These are phyloP conservation scores for Panonychus citri DNA, from an alignment of 1,140 invertebrate species.

Conservation along the genomic window DNA sequence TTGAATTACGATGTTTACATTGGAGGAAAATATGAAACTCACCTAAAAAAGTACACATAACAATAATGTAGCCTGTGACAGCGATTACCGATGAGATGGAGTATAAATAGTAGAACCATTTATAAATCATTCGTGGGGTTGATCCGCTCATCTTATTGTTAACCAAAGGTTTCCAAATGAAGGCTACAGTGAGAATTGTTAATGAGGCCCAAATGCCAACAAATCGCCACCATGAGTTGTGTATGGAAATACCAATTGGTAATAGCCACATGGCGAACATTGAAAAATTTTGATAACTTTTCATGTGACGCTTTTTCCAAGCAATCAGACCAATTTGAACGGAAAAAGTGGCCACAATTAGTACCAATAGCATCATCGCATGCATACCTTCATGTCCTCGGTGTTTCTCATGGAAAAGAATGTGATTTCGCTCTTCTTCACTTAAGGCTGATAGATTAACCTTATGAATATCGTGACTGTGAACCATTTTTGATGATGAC, in stretches of 20 bases:
- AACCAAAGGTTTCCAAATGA: conserved; percentile 9
- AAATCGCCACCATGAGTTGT: conserved; percentile 74
- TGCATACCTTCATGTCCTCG: conserved; percentile 8
- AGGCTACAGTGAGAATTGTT: conserved; percentile 42
- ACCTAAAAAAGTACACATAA: conserved; percentile 64
- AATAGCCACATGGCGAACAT: conserved; percentile 88
- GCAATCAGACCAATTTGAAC: conserved; percentile 74
- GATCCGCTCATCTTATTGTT: conserved; percentile 25
- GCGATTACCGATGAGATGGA: conserved; percentile 80
- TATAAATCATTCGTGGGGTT: conserved; percentile 78
- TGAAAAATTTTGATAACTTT: conserved; percentile 45
- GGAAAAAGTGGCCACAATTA: conserved; percentile 59
- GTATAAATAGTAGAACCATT: conserved; percentile 96
- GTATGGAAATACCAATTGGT: conserved; percentile 56
- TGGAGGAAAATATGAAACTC: background rate
- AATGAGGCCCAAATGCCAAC: conserved; percentile 75
- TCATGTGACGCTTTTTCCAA: conserved; percentile 82
- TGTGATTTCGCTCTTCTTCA: conserved; percentile 7
- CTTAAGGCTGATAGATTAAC: conserved; percentile 3
- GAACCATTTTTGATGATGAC: too few relatives aligned
- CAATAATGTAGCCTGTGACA: conserved; percentile 72
- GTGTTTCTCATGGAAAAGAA: conserved; percentile 11
- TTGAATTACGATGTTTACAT: background rate
- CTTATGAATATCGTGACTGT: conserved; percentile 11
- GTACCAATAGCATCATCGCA: conserved; percentile 71